Evolutionary conservation across 2,113 vertebrate genomes (phyloP).

Genomic region (Lagopus muta): DNA sequence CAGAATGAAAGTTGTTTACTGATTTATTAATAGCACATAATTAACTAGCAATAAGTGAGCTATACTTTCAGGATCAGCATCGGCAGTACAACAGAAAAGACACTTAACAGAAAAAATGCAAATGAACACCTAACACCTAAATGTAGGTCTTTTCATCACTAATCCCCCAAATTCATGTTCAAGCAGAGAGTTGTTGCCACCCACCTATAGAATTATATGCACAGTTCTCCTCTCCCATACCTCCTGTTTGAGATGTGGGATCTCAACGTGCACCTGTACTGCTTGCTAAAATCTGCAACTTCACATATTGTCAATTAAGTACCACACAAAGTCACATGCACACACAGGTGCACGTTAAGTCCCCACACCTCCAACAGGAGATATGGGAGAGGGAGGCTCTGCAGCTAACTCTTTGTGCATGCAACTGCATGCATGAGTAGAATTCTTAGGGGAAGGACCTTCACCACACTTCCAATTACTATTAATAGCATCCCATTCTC

Average conservation of each 20-base stretch:
- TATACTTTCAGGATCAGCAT: background rate
- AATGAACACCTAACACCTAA: background rate
- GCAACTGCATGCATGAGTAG: background rate
- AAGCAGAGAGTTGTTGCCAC: background rate
- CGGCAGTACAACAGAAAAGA: background rate
- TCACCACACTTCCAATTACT: background rate
- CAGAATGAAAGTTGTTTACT: background rate
- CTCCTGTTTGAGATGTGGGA: background rate
- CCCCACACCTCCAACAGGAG: background rate
- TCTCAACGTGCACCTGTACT: background rate
- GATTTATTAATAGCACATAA: background rate
- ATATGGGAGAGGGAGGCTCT: background rate
- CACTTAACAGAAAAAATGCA: background rate
- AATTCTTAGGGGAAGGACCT: background rate
- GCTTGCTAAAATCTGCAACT: background rate
- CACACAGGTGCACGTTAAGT: background rate
- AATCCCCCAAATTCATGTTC: background rate
- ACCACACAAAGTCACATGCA: background rate
- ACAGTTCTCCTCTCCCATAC: background rate
- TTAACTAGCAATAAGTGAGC: background rate
- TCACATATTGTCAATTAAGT: background rate
- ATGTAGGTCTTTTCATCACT: background rate
- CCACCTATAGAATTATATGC: fast-evolving
- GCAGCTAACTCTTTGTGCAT: background rate
- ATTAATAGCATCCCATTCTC: background rate